phyloP scores from a whole-genome alignment of 2,888 invertebrate species.

The Antheraea assamensis region DNA sequence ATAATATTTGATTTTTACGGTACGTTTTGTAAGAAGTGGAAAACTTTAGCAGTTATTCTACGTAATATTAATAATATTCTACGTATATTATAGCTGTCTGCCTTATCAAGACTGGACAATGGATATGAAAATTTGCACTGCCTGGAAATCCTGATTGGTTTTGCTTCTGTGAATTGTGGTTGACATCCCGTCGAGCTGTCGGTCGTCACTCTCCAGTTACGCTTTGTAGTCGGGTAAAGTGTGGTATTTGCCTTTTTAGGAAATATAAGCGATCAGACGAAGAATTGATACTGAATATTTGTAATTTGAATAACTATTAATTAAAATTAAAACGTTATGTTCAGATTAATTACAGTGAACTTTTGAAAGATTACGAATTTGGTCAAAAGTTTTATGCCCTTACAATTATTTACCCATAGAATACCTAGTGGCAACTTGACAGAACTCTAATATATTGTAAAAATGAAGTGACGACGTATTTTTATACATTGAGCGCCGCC shows the following conservation, averaged over 20 bases:
- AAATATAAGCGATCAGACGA: background rate
- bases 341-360: no score
- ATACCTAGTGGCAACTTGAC: background rate
- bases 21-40: background rate
- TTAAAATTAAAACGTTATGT: background rate
- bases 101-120: background rate
- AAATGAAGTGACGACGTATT: background rate
- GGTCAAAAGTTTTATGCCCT: no score
- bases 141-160: constrained; percentile 8
- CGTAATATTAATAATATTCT: background rate
- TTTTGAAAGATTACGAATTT: no score
- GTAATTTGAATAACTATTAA: background rate
- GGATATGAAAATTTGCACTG: constrained; percentile 9
- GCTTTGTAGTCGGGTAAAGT: background rate
- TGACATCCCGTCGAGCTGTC: background rate
- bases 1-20: background rate
- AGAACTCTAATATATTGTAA: background rate
- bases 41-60: no score
- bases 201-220: background rate
- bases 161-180: constrained; percentile 9
- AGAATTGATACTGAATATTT: background rate
- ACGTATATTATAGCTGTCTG: background rate
- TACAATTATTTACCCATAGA: background rate
- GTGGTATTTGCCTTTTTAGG: background rate
- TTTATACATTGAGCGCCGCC: background rate